These are phyloP conservation scores for Anisognathus igniventris DNA, from an alignment of 2,797 vertebrate genomes.

Conservation along the genomic window DNA sequence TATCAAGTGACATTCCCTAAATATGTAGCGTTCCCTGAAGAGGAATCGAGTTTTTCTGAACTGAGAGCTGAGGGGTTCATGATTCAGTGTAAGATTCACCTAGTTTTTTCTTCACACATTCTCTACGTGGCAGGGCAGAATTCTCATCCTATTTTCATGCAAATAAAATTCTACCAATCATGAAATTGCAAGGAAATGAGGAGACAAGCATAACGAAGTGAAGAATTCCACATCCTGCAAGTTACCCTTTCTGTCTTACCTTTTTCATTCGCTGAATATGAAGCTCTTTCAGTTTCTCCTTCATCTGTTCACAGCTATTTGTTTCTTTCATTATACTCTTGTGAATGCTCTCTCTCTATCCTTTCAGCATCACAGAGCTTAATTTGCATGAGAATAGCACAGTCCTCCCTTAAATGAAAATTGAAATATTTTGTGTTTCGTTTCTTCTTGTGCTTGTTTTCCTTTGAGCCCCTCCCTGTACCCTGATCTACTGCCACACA, in stretches of 20 bases:
- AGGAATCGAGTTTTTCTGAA: background rate
- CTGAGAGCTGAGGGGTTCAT: background rate
- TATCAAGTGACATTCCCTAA: background rate
- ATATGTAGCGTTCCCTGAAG: background rate
- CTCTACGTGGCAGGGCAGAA: background rate
- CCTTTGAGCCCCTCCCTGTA: background rate
- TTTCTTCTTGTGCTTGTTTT: background rate
- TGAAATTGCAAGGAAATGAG: slow-evolving; percentile 50
- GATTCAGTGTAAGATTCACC: background rate
- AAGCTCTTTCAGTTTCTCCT: slow-evolving; percentile 41
- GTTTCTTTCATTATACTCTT: slow-evolving; percentile 50
- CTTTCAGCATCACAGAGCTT: slow-evolving; percentile 39
- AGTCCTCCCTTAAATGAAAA: slow-evolving; percentile 33
- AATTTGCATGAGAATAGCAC: slow-evolving; percentile 53
- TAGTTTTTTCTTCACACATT: slow-evolving; percentile 11
- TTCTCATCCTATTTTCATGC: slow-evolving; percentile 58
- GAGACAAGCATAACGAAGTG: slow-evolving; percentile 52
- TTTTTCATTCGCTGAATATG: slow-evolving; percentile 43
- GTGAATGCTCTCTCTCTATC: slow-evolving; percentile 38
- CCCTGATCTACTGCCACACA: background rate
- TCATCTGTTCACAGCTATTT: slow-evolving; percentile 52
- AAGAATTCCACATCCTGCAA: slow-evolving; percentile 49
- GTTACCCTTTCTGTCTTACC: slow-evolving; percentile 46
- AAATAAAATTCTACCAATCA: slow-evolving; percentile 60
- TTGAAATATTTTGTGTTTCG: slow-evolving; percentile 21